A percentile compares a stretch with the other conserved stretches of the same genome.
phyloP scores from a whole-genome alignment of 2,888 invertebrate species.

The Globia sparganii region DNA sequence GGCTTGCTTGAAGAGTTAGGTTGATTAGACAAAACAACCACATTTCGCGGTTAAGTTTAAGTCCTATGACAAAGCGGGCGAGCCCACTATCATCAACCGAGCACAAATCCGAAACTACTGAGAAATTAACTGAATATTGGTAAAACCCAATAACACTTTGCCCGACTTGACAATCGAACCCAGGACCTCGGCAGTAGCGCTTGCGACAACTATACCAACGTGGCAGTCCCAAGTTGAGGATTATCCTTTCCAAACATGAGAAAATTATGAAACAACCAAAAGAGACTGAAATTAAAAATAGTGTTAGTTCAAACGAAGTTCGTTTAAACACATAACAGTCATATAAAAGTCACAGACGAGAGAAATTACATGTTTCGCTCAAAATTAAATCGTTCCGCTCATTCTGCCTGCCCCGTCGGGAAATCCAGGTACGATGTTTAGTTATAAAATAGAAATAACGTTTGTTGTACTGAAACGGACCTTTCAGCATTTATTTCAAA shows the following conservation, averaged over 20 bases:
- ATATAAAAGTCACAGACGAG: background rate
- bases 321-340: background rate
- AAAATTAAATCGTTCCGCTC: background rate
- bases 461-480: background rate
- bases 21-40: no score
- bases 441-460: background rate
- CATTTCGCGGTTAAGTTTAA: no score
- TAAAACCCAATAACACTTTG: no score
- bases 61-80: no score
- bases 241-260: no score
- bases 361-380: background rate
- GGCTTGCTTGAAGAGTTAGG: no score
- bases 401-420: no score
- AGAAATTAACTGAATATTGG: background rate
- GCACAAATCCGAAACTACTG: background rate
- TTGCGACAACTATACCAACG: no score
- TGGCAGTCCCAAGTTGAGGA: no score
- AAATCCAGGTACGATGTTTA: background rate
- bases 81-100: no score
- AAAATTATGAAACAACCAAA: background rate
- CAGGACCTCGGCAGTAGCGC: no score
- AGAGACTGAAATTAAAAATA: background rate
- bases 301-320: background rate
- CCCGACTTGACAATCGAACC: no score
- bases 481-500: conserved; percentile 6